These are phyloP conservation scores for Rhinopomastus cyanomelas DNA, from an alignment of 2,113 vertebrate species.

Conservation along the genomic window DNA sequence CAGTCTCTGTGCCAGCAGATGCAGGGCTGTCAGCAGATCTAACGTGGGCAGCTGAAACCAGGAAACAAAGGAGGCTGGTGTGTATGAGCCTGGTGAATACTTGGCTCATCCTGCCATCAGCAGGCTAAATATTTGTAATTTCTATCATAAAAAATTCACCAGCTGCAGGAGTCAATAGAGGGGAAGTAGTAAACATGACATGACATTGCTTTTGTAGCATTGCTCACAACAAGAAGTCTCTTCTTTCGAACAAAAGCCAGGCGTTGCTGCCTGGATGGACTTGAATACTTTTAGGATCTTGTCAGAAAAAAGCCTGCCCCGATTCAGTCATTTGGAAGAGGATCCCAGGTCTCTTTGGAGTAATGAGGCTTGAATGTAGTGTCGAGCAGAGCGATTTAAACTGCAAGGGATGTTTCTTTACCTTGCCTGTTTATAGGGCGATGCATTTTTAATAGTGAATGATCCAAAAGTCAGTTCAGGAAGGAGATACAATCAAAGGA, in stretches of 20 bases:
- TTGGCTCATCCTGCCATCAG: slow-evolving; percentile 72
- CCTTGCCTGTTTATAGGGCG: slow-evolving; percentile 45
- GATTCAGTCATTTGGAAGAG: slow-evolving; percentile 55
- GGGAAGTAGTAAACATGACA: slow-evolving; percentile 71
- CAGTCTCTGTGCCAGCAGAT: slow-evolving; percentile 36
- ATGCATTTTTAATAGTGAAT: slow-evolving; percentile 66
- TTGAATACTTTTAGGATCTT: slow-evolving; percentile 53
- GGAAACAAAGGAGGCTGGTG: slow-evolving; percentile 60
- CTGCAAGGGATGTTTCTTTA: slow-evolving; percentile 37
- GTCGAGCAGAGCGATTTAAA: slow-evolving; percentile 15
- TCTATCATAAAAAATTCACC: slow-evolving; percentile 71
- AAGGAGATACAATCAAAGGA: slow-evolving; percentile 56
- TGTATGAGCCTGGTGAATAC: slow-evolving; percentile 66
- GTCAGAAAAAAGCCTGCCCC: slow-evolving; percentile 46
- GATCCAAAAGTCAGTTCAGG: slow-evolving; percentile 48
- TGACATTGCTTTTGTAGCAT: slow-evolving; percentile 58
- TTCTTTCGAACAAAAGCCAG: slow-evolving; percentile 49
- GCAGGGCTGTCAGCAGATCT: slow-evolving; percentile 23
- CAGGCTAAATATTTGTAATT: slow-evolving; percentile 77
- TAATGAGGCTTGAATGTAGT: slow-evolving; percentile 53
- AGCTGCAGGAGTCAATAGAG: slow-evolving; percentile 73
- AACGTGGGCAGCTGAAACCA: slow-evolving; percentile 47
- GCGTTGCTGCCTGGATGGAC: slow-evolving; percentile 56
- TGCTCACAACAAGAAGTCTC: slow-evolving; percentile 55
- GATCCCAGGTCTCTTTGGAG: slow-evolving; percentile 49